phyloP scores from a whole-genome alignment of 2,888 invertebrate species.

The Apodemia mormo region DNA sequence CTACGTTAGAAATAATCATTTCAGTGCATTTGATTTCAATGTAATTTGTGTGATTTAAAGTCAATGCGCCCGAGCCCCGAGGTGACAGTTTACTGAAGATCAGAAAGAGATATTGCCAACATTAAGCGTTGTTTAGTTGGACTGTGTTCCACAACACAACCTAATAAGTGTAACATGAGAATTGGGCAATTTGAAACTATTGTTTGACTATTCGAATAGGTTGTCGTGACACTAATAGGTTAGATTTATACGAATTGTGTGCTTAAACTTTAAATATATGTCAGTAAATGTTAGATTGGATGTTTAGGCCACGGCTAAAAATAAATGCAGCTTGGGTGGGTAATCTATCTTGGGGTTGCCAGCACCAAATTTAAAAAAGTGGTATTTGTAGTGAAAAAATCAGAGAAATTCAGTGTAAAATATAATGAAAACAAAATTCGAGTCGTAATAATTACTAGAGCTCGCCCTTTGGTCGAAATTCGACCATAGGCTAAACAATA shows the following conservation, averaged over 20 bases:
- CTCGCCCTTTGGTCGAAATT: too few species aligned
- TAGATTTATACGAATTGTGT: constrained; percentile 13
- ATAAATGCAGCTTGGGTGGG: not conserved
- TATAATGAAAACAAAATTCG: too few species aligned
- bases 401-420: too few species aligned
- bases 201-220: constrained; percentile 28
- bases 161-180: constrained; percentile 39
- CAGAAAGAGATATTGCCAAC: constrained; percentile 29
- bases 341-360: too few species aligned
- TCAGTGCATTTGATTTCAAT: not conserved
- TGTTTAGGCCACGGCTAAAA: not conserved
- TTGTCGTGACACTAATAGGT: constrained; percentile 4
- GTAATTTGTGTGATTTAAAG: constrained; percentile 21
- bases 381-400: too few species aligned
- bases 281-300: constrained; percentile 8
- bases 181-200: constrained; percentile 38
- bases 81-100: constrained; percentile 38
- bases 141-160: constrained; percentile 28
- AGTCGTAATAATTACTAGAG: too few species aligned
- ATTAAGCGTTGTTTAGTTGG: constrained; percentile 31
- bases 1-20: not conserved
- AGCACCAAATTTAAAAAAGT: too few species aligned
- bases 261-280: not conserved
- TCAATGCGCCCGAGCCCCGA: constrained; percentile 24
- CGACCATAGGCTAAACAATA: too few species aligned